Evolutionary conservation across 2,113 vertebrate species (phyloP).

Genomic region (Alectura lathami): DNA sequence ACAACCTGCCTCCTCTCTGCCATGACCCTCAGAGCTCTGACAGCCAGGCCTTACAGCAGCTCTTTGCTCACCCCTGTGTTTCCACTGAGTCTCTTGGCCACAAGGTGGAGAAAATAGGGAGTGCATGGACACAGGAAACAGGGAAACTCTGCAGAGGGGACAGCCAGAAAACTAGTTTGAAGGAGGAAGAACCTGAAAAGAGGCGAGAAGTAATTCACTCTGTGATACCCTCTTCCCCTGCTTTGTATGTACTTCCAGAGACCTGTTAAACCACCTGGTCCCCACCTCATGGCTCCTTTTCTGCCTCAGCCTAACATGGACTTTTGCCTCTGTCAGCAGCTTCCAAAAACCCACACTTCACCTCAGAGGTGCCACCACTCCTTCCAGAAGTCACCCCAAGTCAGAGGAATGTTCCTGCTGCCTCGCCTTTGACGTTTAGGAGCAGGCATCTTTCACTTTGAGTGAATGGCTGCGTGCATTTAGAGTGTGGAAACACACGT

Average conservation of each 20-base stretch:
- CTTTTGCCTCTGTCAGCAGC: not conserved
- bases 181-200: not conserved
- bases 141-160: not conserved
- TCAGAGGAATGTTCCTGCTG: not conserved
- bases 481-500: not conserved
- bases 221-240: not conserved
- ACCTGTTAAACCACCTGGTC: fast-evolving
- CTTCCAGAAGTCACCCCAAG: not conserved
- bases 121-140: not conserved
- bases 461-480: not conserved
- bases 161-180: not conserved
- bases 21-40: not conserved
- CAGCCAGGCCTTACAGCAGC: not conserved
- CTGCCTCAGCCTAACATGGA: not conserved
- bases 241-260: not conserved
- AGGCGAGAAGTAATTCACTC: not conserved
- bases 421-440: not conserved
- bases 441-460: not conserved
- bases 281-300: not conserved
- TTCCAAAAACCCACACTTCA: not conserved
- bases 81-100: not conserved
- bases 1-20: not conserved
- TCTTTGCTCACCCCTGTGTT: not conserved
- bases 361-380: not conserved
- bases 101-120: not conserved